Base-by-base conservation (phyloP, 2,888 invertebrate genomes). In the Sinelater perroti region DNA sequence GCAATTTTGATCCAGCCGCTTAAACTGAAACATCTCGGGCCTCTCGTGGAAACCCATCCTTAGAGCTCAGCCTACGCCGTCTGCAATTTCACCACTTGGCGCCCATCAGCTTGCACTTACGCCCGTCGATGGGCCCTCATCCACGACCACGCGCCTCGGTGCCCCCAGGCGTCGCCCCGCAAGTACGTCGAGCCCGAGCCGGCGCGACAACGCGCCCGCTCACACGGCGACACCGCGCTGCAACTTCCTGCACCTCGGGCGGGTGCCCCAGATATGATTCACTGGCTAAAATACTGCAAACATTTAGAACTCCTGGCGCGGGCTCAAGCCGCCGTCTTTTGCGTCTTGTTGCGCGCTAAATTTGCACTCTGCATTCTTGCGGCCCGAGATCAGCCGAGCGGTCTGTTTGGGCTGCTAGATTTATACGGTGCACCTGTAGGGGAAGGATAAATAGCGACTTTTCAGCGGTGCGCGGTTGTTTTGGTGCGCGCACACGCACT, bases 281-380 rank as follows among this genome's bases (percentile, higher is more conserved):
- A 58, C 47, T 58, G 47, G 50, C 53, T 47, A 53, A 54, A 58
- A 58, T 53, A 58, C 58, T 49, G 53, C 58, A 58, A 58, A 58
- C 58, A 53, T 58, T 53, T 53, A 58, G 44, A 58, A 58, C 53
- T 58, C 38, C 49, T 58, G 58, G 58, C 58, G 44, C 7, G 5
- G 26, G 16, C 24, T 49, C 58, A 54, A 58, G 11, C 26, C 10
- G 28, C 24, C 14, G 11, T 20, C 35, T 50, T 50, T 53, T 54
- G 28, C 26, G 38, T 52, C 46, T 57, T 57, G 38, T 52, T 57
- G 51, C 52, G 52, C 40, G 57, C 57, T 57, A 57, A 57, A 52
- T 57, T 57, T 57, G 57, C 30, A 40, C 10, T 10, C 52, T 44
- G 57, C 52, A 52, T 52, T 57, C 57, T 52, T 57, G 16, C n/a